Evolutionary conservation across 2,113 vertebrate species (phyloP).

Genomic region (Clarias macrocephalus): DNA sequence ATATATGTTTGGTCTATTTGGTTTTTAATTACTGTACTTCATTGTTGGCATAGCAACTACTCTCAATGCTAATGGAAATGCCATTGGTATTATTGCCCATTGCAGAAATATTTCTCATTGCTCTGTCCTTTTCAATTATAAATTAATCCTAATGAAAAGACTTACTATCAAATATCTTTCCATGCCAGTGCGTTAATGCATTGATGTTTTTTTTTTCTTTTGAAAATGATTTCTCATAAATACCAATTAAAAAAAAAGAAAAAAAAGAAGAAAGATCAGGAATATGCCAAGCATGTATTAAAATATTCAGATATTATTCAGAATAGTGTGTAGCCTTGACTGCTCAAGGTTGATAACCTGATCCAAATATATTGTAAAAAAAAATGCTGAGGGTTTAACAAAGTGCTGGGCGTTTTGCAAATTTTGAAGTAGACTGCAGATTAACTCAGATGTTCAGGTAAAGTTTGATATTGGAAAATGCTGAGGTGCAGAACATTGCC

Average conservation of each 20-base stretch:
- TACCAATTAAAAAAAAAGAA: neutral
- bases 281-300: neutral
- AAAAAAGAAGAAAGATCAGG: neutral
- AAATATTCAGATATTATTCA: conserved; percentile 10
- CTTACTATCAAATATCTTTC: no score
- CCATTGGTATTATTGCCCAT: no score
- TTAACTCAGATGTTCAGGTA: neutral
- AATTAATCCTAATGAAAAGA: neutral
- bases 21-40: neutral
- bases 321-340: neutral
- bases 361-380: neutral
- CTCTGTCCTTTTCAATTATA: neutral
- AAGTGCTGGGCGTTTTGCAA: neutral
- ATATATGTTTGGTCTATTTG: neutral
- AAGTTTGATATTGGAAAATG: neutral
- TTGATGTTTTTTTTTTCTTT: neutral
- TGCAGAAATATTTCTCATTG: neutral
- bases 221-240: neutral
- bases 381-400: neutral
- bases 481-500: neutral
- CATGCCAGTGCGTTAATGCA: neutral
- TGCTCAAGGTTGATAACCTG: neutral
- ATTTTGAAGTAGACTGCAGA: neutral
- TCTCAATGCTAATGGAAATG: neutral
- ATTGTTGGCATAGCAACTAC: neutral